phyloP scores from a whole-genome alignment of 2,888 invertebrate species.

The Syrphus vitripennis region DNA sequence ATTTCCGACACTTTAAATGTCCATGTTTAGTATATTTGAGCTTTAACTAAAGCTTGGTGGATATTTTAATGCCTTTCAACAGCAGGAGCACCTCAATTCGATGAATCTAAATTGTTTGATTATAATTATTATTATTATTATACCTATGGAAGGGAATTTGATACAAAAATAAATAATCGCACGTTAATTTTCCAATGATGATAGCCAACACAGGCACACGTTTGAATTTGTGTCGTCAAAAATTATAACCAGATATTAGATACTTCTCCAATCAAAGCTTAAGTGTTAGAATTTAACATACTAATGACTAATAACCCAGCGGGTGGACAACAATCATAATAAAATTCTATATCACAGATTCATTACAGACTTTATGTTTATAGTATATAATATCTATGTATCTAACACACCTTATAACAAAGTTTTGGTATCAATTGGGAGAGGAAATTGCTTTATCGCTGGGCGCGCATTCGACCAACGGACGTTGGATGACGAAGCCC shows the following conservation, averaged over 20 bases:
- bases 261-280: constrained; percentile 30
- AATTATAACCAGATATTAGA: not conserved
- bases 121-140: constrained; percentile 34
- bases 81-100: constrained; percentile 46
- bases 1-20: constrained; percentile 60
- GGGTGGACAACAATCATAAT: constrained; percentile 58
- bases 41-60: constrained; percentile 29
- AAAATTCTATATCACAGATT: constrained; percentile 44
- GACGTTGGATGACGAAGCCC: too few relatives aligned
- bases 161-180: constrained; percentile 53
- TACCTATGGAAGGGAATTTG: not conserved
- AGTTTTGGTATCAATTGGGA: not conserved
- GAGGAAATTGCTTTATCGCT: constrained; percentile 36
- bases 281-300: constrained; percentile 58
- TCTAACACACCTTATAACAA: not conserved
- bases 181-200: constrained; percentile 26
- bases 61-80: constrained; percentile 40
- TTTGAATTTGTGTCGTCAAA: constrained; percentile 4
- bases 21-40: constrained; percentile 48
- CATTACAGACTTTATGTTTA: constrained; percentile 26
- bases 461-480: not conserved
- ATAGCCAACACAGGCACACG: constrained; percentile 29
- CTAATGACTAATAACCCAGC: constrained; percentile 60
- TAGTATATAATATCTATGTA: not conserved
- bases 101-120: constrained; percentile 67